Evolutionary conservation across 2,888 invertebrate genomes (phyloP).

Genomic region (Andricus quercusramuli): DNA sequence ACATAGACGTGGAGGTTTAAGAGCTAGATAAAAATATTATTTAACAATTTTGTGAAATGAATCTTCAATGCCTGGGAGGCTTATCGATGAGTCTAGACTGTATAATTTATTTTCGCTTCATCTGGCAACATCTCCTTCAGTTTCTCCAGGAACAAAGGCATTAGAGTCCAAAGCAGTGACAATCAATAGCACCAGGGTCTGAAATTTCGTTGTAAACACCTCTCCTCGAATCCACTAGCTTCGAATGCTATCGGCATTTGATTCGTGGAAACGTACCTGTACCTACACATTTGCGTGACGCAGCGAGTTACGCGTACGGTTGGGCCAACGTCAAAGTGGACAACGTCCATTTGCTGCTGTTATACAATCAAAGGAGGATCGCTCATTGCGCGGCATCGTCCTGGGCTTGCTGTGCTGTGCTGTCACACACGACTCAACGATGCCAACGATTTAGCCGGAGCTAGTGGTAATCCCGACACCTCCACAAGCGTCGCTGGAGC

Average conservation of each 20-base stretch:
- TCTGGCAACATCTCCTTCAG: background rate
- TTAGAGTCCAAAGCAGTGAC: slow-evolving; percentile 6
- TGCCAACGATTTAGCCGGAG: slow-evolving; percentile 44
- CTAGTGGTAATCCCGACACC: slow-evolving; percentile 42
- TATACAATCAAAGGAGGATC: slow-evolving; percentile 57
- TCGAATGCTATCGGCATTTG: slow-evolving; percentile 68
- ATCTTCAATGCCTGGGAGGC: background rate
- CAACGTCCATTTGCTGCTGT: slow-evolving; percentile 59
- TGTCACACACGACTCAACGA: slow-evolving; percentile 53
- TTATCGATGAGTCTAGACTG: background rate
- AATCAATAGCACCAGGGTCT: slow-evolving; percentile 26
- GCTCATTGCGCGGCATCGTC: slow-evolving; percentile 55
- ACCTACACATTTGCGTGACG: slow-evolving; percentile 54
- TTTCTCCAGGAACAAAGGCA: background rate
- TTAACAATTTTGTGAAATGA: background rate
- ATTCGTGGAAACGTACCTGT: slow-evolving; percentile 69
- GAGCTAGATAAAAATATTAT: background rate
- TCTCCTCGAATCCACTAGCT: slow-evolving; percentile 6
- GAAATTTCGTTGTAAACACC: slow-evolving; percentile 38
- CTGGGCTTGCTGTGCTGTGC: slow-evolving; percentile 43
- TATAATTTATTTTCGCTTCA: background rate
- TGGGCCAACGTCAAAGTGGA: slow-evolving; percentile 68
- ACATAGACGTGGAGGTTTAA: background rate
- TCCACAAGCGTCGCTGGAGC: slow-evolving; percentile 39
- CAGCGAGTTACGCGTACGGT: slow-evolving; percentile 46